Conservation (phyloP, 92 coral and sea anemone species). For the Umimayanthus chanpuru region DNA sequence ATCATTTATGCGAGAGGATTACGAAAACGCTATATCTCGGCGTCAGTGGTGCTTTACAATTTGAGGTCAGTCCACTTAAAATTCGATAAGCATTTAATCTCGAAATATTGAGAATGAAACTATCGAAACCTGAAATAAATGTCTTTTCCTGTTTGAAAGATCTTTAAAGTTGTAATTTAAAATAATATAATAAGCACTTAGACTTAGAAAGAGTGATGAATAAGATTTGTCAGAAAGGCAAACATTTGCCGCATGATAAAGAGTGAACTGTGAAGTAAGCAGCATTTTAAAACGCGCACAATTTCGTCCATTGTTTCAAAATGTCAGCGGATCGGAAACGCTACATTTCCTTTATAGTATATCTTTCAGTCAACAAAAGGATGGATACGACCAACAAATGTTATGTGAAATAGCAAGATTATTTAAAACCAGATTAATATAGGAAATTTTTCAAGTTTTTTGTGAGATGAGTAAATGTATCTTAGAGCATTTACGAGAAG, state of each 20-base stretch:
- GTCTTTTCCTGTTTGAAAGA: too few species aligned
- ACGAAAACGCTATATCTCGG: not conserved
- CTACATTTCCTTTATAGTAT: not conserved
- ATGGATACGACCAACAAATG: too few species aligned
- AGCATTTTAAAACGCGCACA: not conserved
- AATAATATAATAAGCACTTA: not conserved
- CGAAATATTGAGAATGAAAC: not conserved
- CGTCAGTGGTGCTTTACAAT: not conserved
- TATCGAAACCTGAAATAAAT: not conserved
- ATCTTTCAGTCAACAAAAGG: not conserved
- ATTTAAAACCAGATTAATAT: too few species aligned
- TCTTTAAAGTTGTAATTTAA: not conserved
- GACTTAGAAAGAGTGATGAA: not conserved
- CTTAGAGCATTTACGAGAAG: not conserved
- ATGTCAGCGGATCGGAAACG: not conserved
- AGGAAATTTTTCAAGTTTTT: too few species aligned
- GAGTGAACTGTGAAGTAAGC: not conserved
- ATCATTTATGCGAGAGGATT: not conserved
- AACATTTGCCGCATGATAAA: not conserved
- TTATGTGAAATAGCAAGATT: too few species aligned
- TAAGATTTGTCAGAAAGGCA: not conserved
- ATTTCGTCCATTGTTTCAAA: not conserved
- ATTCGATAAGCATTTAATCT: not conserved
- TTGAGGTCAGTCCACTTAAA: not conserved
- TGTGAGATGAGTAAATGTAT: too few species aligned